A percentile compares a stretch with the other conserved stretches of the same genome.
Conservation (phyloP, 2,113 vertebrate species). For the Amia ocellicauda region DNA sequence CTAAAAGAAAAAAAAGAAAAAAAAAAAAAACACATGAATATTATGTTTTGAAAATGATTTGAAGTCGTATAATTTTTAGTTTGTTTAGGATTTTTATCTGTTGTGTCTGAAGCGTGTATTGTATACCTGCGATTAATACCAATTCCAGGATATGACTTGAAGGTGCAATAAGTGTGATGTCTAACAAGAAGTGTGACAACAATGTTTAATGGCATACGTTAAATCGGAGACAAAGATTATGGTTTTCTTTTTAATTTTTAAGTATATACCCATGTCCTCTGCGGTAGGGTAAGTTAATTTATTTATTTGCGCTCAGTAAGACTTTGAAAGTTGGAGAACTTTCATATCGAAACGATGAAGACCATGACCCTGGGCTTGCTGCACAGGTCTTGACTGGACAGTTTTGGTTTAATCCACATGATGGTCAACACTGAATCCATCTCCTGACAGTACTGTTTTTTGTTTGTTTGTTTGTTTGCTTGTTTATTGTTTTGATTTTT, state of each 20-base stretch:
- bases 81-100: not conserved
- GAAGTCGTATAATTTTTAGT: slow-evolving; percentile 1
- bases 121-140: slow-evolving; percentile 30
- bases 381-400: slow-evolving; percentile 13
- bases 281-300: slow-evolving; percentile 34
- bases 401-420: slow-evolving; percentile 2
- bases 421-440: slow-evolving; percentile 19
- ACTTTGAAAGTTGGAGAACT: slow-evolving; percentile 21
- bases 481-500: too few species aligned
- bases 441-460: too few species aligned
- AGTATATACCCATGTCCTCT: too few species aligned
- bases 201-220: too few species aligned
- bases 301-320: slow-evolving; percentile 41
- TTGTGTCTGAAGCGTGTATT: slow-evolving; percentile 37
- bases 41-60: not conserved
- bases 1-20: not conserved
- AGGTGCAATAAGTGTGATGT: slow-evolving; percentile 37
- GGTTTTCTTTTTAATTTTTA: too few species aligned
- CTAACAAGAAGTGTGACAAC: too few species aligned
- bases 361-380: not conserved
- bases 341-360: slow-evolving; percentile 10
- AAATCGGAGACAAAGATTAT: slow-evolving; percentile 20
- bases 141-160: slow-evolving; percentile 18
- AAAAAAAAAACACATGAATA: not conserved
- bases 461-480: too few species aligned